Percentiles rank a stretch among this genome's conserved stretches.
Conservation (phyloP, 2,888 invertebrate genomes). For the Portevinia maculata region DNA sequence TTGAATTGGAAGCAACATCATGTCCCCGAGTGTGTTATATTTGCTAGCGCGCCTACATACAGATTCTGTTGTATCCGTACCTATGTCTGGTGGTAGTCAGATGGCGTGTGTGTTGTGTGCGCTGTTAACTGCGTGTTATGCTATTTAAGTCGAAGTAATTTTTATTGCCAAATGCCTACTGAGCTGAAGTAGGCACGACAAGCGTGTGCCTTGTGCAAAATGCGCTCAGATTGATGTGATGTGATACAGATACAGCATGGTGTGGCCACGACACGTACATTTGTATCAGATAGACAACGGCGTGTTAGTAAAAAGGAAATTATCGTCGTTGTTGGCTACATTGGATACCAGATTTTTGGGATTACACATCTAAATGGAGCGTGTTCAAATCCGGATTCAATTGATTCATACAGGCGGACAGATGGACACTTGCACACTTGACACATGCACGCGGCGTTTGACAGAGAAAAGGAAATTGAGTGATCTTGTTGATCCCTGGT, state of each 20-base stretch:
- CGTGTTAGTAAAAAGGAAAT: constrained; percentile 49
- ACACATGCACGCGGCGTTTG: constrained; percentile 22
- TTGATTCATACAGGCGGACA: constrained; percentile 59
- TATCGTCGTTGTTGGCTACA: background rate
- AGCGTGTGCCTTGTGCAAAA: constrained; percentile 42
- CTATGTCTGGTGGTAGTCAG: constrained; percentile 31
- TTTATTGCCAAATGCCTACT: constrained; percentile 69
- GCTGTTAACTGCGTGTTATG: constrained; percentile 71
- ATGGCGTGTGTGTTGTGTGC: constrained; percentile 68
- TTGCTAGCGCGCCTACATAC: constrained; percentile 61
- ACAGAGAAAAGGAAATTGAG: constrained; percentile 39
- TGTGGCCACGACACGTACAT: constrained; percentile 67
- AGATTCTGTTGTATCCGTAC: background rate
- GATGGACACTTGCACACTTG: constrained; percentile 42
- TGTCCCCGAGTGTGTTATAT: constrained; percentile 48
- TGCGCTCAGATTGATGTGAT: constrained; percentile 57
- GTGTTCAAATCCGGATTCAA: constrained; percentile 38
- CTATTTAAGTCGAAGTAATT: constrained; percentile 68
- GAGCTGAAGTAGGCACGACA: constrained; percentile 48
- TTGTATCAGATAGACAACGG: constrained; percentile 40
- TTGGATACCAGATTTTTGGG: constrained; percentile 28
- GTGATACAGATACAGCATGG: constrained; percentile 69
- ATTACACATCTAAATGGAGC: constrained; percentile 22
- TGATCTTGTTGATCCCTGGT: constrained; percentile 54
- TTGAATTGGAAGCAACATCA: constrained; percentile 43